Evolutionary conservation across 2,888 invertebrate genomes (phyloP).

Genomic region (Chrysopilus asiliformis): DNA sequence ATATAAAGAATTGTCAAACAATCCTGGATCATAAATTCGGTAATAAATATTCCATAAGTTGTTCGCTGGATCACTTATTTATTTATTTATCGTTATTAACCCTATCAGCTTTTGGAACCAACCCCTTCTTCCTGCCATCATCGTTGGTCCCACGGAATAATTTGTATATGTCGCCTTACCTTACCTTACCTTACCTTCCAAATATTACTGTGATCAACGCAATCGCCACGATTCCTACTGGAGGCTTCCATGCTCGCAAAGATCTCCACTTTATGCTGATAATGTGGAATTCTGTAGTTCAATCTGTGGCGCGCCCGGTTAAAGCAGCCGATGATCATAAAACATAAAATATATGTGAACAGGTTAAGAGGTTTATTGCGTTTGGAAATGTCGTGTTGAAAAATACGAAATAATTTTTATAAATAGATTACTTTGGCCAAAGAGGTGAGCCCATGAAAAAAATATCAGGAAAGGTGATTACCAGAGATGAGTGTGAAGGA

Average conservation of each 20-base stretch:
- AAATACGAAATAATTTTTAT: slow-evolving; percentile 15
- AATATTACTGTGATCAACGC: too few relatives aligned
- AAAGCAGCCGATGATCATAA: slow-evolving; percentile 9
- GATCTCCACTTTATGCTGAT: not conserved
- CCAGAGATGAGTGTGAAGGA: too few relatives aligned
- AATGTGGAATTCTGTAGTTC: not conserved
- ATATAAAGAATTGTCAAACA: slow-evolving; percentile 20
- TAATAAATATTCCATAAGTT: slow-evolving; percentile 18
- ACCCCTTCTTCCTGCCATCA: too few relatives aligned
- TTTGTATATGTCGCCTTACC: too few relatives aligned
- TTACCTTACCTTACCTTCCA: too few relatives aligned
- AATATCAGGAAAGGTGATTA: too few relatives aligned
- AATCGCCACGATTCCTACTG: too few relatives aligned
- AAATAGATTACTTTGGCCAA: slow-evolving; percentile 1
- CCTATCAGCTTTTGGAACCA: not conserved
- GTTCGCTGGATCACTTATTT: slow-evolving; percentile 8
- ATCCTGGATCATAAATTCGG: slow-evolving; percentile 19
- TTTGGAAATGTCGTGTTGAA: slow-evolving; percentile 20
- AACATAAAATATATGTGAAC: slow-evolving; percentile 19
- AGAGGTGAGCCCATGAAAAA: too few relatives aligned
- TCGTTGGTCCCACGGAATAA: too few relatives aligned
- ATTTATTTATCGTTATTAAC: slow-evolving; percentile 6
- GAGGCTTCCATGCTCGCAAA: not conserved
- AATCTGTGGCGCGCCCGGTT: not conserved
- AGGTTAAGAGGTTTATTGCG: slow-evolving; percentile 20